These are phyloP conservation scores for Lasioglossum pauxillum DNA, from an alignment of 2,888 invertebrate species.

Conservation along the genomic window DNA sequence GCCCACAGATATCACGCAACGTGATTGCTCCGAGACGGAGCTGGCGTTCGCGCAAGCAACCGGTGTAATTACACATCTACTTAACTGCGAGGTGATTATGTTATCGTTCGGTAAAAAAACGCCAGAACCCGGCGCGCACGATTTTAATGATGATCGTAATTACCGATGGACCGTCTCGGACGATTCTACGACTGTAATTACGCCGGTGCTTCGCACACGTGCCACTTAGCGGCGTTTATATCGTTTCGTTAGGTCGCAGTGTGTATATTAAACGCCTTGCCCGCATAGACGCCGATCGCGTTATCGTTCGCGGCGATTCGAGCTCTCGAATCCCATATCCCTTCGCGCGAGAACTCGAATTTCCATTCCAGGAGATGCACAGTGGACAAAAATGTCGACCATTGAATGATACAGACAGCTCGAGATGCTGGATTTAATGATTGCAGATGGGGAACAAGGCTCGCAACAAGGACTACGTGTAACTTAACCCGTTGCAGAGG, in stretches of 20 bases:
- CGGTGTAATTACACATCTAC: constrained; percentile 53
- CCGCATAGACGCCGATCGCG: not conserved
- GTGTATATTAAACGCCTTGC: not conserved
- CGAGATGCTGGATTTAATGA: not conserved
- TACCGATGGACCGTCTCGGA: constrained; percentile 21
- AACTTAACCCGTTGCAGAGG: no score
- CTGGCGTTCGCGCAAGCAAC: constrained; percentile 29
- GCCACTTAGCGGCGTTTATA: not conserved
- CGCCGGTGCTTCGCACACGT: not conserved
- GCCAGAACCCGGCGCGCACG: not conserved
- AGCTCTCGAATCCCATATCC: not conserved
- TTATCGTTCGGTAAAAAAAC: constrained; percentile 44
- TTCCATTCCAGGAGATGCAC: not conserved
- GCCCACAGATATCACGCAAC: constrained; percentile 10
- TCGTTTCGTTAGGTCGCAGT: not conserved
- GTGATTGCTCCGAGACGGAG: constrained; percentile 1
- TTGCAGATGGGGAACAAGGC: no score
- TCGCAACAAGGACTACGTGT: no score
- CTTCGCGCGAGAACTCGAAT: not conserved
- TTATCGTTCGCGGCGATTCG: not conserved
- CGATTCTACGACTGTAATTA: constrained; percentile 39
- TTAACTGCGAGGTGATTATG: constrained; percentile 47
- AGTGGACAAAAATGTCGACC: not conserved
- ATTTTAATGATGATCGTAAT: constrained; percentile 21
- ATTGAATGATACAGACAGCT: not conserved